Base-by-base conservation (phyloP, 2,888 invertebrate genomes). In the Zonitis immaculata region DNA sequence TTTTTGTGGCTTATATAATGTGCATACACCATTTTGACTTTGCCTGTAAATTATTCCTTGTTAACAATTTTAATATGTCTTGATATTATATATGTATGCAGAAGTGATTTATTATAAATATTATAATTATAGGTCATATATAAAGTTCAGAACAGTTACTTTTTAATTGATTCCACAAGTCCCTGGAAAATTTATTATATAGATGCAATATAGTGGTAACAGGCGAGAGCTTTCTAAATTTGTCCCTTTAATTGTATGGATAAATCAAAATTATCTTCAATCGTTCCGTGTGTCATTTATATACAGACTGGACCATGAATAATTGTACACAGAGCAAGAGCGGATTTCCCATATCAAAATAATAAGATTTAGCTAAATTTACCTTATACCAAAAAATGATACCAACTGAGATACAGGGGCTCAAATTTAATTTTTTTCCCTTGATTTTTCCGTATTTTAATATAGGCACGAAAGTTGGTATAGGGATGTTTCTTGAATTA, bases 51-150 rank as follows among this genome's bases (percentile, higher is more conserved):
- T 61, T 59, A 60, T 57, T 47, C 50, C 56, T 56, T 54, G 63
- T 56, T 61, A 58, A 49, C 58, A 58, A 53, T 58, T 59, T 57
- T 52, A 52, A 51, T 53, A 57, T 59, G 3, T 22, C 5, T 22
- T n/a, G n/a, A n/a, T n/a, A n/a, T 35, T 35, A 8, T 5, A 30
- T n/a, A n/a, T 5, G 14, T 59, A 59, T 54, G 50, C 46, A 50
- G 56, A 58, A 58, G 39, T 39, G 62, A 63, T 60, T 63, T 63
- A 63, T 61, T 57, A 30, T 50, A 16, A 9, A 44, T 30, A 54
- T 57, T 54, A 54, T 61, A 63, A 63, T 63, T 63, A 61, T 56
- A 52, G 61, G 59, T 55, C 57, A 57, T 32, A 49, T 48, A 20
- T 6, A 39, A 18, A 47, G 51, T 61, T 57, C 52, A 54, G 30